Percentiles rank a stretch among this genome's conserved stretches.
Evolutionary conservation across 2,797 vertebrate genomes (phyloP).

Genomic region (Poecilia gillii): DNA sequence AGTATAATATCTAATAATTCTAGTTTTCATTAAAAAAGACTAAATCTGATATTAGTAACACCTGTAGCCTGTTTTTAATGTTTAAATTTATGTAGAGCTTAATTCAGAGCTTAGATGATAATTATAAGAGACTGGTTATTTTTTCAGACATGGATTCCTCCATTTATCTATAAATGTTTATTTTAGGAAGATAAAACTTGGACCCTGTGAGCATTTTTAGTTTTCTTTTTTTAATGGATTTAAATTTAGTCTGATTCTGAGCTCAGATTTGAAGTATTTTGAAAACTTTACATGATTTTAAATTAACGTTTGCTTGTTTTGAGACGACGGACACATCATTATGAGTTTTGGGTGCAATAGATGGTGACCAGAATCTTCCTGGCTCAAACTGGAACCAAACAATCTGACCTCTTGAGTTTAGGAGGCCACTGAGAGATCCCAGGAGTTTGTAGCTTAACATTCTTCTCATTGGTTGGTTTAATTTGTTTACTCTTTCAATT

Average conservation of each 20-base stretch:
- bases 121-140: background rate
- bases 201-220: background rate
- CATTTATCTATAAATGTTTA: background rate
- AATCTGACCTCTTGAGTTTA: slow-evolving; percentile 64
- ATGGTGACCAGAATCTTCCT: slow-evolving; percentile 29
- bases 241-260: background rate
- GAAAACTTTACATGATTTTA: background rate
- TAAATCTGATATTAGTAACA: background rate
- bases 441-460: slow-evolving; percentile 56
- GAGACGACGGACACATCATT: background rate
- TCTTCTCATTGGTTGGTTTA: slow-evolving; percentile 58
- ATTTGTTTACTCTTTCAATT: slow-evolving; percentile 65
- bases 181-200: background rate
- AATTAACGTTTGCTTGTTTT: background rate
- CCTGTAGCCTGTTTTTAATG: background rate
- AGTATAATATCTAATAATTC: background rate
- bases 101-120: background rate
- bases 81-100: background rate
- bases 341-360: background rate
- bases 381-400: slow-evolving; percentile 58
- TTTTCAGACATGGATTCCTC: background rate
- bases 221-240: background rate
- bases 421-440: slow-evolving; percentile 58
- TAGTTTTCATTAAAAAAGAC: background rate
- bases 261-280: background rate